phyloP scores from a whole-genome alignment of 2,797 vertebrate genomes.

The Heteromormyrus szaboi region DNA sequence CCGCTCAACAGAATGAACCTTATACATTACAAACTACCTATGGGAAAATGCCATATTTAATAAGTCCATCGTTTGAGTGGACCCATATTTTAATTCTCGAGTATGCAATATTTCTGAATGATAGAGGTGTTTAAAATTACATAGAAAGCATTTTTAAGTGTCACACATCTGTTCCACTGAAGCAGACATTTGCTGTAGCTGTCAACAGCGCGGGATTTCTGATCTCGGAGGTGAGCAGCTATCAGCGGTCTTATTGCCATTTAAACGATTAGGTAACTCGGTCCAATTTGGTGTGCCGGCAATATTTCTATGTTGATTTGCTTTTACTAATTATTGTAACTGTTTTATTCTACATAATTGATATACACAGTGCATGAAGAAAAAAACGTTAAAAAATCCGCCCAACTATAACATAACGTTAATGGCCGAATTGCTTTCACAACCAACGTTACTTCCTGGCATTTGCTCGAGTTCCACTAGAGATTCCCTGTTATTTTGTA shows the following conservation, averaged over 20 bases:
- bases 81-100: background rate
- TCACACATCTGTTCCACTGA: background rate
- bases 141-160: background rate
- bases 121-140: background rate
- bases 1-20: background rate
- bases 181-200: background rate
- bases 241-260: background rate
- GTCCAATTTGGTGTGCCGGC: background rate
- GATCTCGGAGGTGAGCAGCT: background rate
- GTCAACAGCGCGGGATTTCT: background rate
- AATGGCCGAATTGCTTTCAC: conserved; percentile 14
- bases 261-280: background rate
- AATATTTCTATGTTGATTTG: background rate
- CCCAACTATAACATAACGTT: background rate
- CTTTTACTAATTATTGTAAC: background rate
- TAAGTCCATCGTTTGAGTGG: background rate
- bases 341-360: background rate
- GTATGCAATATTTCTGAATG: background rate
- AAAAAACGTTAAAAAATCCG: background rate
- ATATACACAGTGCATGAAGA: background rate
- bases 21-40: background rate
- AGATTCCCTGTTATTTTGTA: conserved; percentile 32
- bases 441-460: conserved; percentile 41
- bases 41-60: background rate
- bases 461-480: conserved; percentile 36